Percentiles rank a stretch among this genome's conserved stretches.
Conservation (phyloP, 2,888 invertebrate species). For the Thysanoteuthis rhombus region DNA sequence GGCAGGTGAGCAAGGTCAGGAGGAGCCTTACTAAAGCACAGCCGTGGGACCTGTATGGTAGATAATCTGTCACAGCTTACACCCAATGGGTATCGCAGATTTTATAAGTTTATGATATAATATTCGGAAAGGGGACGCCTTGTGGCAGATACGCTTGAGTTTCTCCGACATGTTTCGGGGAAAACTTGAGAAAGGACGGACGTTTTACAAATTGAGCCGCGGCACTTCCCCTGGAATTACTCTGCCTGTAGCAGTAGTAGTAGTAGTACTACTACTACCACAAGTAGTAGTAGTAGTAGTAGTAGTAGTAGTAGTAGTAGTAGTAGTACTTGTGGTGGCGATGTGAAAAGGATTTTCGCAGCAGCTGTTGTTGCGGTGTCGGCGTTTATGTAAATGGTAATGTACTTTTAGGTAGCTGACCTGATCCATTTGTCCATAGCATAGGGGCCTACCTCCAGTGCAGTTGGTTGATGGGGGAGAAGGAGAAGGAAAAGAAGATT, state of each 20-base stretch:
- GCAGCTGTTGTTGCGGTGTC: neutral
- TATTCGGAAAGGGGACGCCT: too few species aligned
- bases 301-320: neutral
- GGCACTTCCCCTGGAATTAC: too few species aligned
- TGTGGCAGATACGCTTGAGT: too few species aligned
- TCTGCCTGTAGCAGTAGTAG: neutral
- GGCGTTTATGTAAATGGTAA: neutral
- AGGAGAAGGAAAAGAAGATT: neutral
- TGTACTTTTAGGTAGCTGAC: neutral
- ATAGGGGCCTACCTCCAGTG: neutral
- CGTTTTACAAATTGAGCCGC: slow-evolving; percentile 12
- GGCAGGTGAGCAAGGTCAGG: too few species aligned
- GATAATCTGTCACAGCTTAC: too few species aligned
- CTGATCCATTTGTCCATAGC: slow-evolving; percentile 12
- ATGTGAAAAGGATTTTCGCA: neutral
- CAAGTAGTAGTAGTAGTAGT: neutral
- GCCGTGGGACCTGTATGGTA: too few species aligned
- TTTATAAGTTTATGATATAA: too few species aligned
- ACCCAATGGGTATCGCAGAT: too few species aligned
- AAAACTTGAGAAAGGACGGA: neutral
- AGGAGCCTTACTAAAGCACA: too few species aligned
- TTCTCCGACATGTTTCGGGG: neutral
- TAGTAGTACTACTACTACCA: too few species aligned
- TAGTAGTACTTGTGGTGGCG: neutral
- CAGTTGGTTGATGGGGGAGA: neutral